These are phyloP conservation scores for Diarsia dahlii DNA, from an alignment of 2,888 invertebrate species.

Conservation along the genomic window DNA sequence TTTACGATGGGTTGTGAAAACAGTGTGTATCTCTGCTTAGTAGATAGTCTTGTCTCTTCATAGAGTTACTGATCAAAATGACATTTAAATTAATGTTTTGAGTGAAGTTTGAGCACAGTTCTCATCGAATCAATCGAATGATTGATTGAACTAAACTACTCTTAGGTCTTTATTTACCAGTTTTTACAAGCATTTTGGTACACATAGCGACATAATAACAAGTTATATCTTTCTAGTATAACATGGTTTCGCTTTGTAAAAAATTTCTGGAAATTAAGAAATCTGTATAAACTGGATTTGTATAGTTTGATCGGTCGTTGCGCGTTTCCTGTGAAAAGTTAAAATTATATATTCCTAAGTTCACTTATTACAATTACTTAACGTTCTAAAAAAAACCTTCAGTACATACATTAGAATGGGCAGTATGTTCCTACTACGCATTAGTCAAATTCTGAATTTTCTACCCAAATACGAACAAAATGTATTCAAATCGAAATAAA, in stretches of 20 bases:
- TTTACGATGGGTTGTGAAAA: conserved; percentile 43
- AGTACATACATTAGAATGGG: neutral
- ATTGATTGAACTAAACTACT: neutral
- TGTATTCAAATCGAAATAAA: conserved; percentile 24
- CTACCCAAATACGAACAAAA: neutral
- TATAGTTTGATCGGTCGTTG: no score
- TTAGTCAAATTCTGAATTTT: neutral
- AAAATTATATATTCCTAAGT: neutral
- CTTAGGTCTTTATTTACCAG: neutral
- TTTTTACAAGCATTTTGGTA: neutral
- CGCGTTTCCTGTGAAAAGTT: neutral
- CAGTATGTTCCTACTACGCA: neutral
- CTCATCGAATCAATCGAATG: neutral
- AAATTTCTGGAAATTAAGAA: no score
- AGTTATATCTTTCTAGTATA: no score
- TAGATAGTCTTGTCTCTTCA: neutral
- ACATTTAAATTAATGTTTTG: neutral
- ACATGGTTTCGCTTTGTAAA: no score
- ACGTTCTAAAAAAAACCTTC: neutral
- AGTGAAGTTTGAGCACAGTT: no score
- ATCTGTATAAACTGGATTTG: no score
- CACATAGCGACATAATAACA: no score
- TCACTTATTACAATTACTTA: neutral
- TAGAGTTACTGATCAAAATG: neutral
- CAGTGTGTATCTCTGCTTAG: conserved; percentile 5